A percentile compares a stretch with the other conserved stretches of the same genome.
phyloP scores from a whole-genome alignment of 2,113 vertebrate species.

The Bufo gargarizans region DNA sequence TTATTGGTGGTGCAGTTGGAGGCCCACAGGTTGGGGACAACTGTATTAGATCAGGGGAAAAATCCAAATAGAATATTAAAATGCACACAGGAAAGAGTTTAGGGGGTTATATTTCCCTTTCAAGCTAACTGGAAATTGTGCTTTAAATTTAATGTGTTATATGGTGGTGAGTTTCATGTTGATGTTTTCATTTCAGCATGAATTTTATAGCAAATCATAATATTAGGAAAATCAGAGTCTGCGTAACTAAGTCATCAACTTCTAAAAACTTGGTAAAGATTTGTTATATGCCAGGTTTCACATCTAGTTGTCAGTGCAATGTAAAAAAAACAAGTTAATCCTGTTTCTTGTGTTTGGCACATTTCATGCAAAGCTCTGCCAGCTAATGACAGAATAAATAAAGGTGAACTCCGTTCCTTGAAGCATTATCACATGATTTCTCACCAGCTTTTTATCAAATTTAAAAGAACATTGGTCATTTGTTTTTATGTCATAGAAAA shows the following conservation, averaged over 20 bases:
- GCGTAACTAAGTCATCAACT: not conserved
- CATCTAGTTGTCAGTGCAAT: not conserved
- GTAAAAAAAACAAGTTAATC: conserved; percentile 2
- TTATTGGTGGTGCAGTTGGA: too few relatives aligned
- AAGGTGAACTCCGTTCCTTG: not conserved
- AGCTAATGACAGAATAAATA: not conserved
- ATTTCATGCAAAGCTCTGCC: conserved; percentile 1
- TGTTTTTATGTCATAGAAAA: not conserved
- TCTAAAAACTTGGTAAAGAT: not conserved
- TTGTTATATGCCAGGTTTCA: not conserved
- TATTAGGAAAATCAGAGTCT: not conserved
- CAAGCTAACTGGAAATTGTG: too few relatives aligned
- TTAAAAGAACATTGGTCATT: not conserved
- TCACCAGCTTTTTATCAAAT: not conserved
- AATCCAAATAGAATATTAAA: too few relatives aligned
- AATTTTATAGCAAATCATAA: not conserved
- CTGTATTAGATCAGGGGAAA: too few relatives aligned
- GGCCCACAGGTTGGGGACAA: too few relatives aligned
- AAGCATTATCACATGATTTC: not conserved
- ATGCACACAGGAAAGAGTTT: too few relatives aligned
- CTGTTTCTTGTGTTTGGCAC: conserved; percentile 12
- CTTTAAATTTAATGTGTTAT: not conserved
- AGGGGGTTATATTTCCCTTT: too few relatives aligned
- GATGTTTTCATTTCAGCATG: not conserved
- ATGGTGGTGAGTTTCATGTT: not conserved